Evolutionary conservation across 2,797 vertebrate species (phyloP), one percentile per base, ranked within the genome.

Genomic region (Danio kyathit): DNA sequence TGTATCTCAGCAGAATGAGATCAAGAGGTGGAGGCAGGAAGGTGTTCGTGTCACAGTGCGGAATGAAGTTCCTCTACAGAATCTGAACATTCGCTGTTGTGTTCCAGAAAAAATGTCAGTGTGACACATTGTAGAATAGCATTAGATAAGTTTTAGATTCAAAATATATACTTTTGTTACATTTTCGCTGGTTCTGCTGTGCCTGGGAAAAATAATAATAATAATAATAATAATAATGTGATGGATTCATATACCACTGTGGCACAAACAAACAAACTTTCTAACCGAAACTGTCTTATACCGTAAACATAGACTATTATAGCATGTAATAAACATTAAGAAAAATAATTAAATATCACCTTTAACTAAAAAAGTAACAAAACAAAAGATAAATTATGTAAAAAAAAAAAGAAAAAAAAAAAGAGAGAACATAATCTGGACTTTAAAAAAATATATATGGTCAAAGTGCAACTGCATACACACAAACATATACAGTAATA

Each of bases 21-120:
- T 69, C 43, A 78, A 38, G 43, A 56, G 29, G 64, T 41, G 65
- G 65, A 59, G 65, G 49, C 43, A 69, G 52, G 76, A 71, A 78
- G 43, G 76, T 40, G 21, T 46, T 11, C 8, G 11, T 19, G 41
- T 29, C 41, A 29, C 38, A 41, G 38, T 48, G 63, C 19, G 75
- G 44, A 46, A n/a, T 60, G 43, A 74, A 61, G 72, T 61, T 16
- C 5, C 70, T 73, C 40, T 73, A 17, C 4, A 16, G 65, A 67
- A 52, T 67, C 16, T 3, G 21, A 60, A 78, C 7, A 38, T 78
- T 41, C 19, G 14, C 41, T 67, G 19, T 59, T 19, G 52, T 41
- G 63, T 56, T 56, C 40, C 51, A 16, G 29, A 29, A 29, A 29
- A 56, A 51, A 77, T 21, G 60, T 65, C 48, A 64, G 61, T 44